Percentiles rank a stretch among this genome's conserved stretches.
Conservation (phyloP, 2,888 invertebrate species). For the Apamea sordens region DNA sequence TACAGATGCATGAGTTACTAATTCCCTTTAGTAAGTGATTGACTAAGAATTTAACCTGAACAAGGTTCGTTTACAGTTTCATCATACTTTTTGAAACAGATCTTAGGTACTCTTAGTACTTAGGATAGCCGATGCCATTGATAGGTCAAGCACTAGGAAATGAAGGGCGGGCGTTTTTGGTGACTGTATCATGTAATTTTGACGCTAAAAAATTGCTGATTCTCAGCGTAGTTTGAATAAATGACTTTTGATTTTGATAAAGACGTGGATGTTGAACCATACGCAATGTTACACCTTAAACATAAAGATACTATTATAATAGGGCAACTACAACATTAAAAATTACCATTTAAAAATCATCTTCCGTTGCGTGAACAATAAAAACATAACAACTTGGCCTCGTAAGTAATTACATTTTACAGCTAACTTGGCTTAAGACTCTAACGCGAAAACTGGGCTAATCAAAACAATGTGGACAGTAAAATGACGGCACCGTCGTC, state of each 20-base stretch:
- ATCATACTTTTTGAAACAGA: background rate
- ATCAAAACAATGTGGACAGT: conserved; percentile 69
- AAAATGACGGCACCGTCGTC: conserved; percentile 54
- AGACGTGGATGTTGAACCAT: background rate
- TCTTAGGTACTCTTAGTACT: background rate
- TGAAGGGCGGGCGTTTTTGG: too few relatives aligned
- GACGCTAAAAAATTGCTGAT: background rate
- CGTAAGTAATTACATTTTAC: conserved; percentile 64
- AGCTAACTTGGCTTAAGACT: conserved; percentile 57
- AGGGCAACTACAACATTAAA: background rate
- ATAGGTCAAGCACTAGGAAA: background rate
- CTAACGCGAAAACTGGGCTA: conserved; percentile 66
- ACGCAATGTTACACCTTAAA: background rate
- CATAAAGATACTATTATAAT: background rate
- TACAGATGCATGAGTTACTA: too few relatives aligned
- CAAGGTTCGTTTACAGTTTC: too few relatives aligned
- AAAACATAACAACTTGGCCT: conserved; percentile 45
- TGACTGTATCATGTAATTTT: too few relatives aligned
- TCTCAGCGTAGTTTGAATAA: background rate
- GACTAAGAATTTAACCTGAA: too few relatives aligned
- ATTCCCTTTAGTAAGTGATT: too few relatives aligned
- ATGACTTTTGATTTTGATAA: background rate
- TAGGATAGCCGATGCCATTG: too few relatives aligned
- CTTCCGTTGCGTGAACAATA: conserved; percentile 59
- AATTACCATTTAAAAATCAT: conserved; percentile 40